Evolutionary conservation across 2,797 vertebrate genomes (phyloP), one percentile per base, ranked within the genome.

Genomic region (Gallinago stenura): DNA sequence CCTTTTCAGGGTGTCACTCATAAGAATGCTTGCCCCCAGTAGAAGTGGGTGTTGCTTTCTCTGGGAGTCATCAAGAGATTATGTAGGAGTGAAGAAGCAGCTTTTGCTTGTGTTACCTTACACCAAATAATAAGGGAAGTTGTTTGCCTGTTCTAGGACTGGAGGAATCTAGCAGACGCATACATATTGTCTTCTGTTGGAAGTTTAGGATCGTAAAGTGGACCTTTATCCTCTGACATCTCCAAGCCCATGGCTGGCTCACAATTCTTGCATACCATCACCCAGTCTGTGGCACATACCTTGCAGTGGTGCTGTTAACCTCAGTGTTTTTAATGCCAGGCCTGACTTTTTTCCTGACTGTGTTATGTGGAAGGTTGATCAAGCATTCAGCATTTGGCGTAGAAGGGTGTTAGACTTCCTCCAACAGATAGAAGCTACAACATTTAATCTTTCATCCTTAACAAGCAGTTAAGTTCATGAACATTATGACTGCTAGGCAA

Each of bases 21-120:
- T 79, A 83, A 66, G 68, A 85, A 93, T 77, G 39, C 35, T 77
- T 92, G 43, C 21, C 54, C 39, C 13, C 69, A 14, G 2, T 18
- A 76, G 61, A 90, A 84, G 73, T 84, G 62, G 48, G 58, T 31
- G 54, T 87, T 94, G 37, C 87, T 89, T 94, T 93, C 54, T 84
- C 45, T 90, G 56, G 60, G 45, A 95, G 37, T 92, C 81, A 43
- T 62, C 18, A 66, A 60, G 71, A 76, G 46, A 73, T 83, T 82
- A 1, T 0, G 20, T 70, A 84, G 84, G 81, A 84, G 56, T 84
- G 64, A 76, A 92, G 54, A 60, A 82, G 57, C 37, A 61, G 66
- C 15, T 89, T 92, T 92, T 88, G 28, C 28, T 93, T 58, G 20
- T 76, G 62, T 15, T 90, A 5, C 6, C 7, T 94, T 93, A 35